Evolutionary conservation across 2,113 vertebrate species (phyloP).

Genomic region (Strix aluco): DNA sequence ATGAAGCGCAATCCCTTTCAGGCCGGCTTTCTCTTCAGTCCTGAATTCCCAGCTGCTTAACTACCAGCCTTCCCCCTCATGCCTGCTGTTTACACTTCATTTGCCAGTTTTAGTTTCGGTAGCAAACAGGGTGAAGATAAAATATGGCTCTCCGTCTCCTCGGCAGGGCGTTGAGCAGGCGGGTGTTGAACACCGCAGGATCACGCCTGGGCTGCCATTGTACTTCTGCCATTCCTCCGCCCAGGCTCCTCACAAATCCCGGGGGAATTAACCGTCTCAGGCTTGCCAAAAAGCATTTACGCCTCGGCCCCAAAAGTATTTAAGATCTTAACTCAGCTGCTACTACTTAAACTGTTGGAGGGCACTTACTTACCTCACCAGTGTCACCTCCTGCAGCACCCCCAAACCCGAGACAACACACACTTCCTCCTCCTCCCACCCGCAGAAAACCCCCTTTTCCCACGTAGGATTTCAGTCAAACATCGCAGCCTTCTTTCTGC

Average conservation of each 20-base stretch:
- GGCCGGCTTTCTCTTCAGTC: slow-evolving; percentile 13
- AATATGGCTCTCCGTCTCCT: background rate
- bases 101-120: slow-evolving; percentile 14
- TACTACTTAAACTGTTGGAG: slow-evolving; percentile 16
- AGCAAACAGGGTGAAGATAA: background rate
- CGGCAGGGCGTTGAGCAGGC: background rate
- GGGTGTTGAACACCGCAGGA: background rate
- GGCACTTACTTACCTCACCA: slow-evolving; percentile 69
- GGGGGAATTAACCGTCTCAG: background rate
- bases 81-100: background rate
- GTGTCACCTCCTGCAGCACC: slow-evolving; percentile 49
- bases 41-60: slow-evolving; percentile 43
- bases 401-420: slow-evolving; percentile 36
- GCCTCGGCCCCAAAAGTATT: background rate
- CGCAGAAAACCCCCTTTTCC: slow-evolving; percentile 50
- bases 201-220: slow-evolving; percentile 34
- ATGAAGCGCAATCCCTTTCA: slow-evolving; percentile 17
- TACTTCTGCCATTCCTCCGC: slow-evolving; percentile 16
- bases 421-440: slow-evolving; percentile 24
- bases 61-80: slow-evolving; percentile 17
- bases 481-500: slow-evolving; percentile 73
- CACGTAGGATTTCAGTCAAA: slow-evolving; percentile 69
- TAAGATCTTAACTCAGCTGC: slow-evolving; percentile 18
- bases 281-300: slow-evolving; percentile 27
- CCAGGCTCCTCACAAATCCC: slow-evolving; percentile 34